A percentile compares a stretch with the other conserved stretches of the same genome.
Evolutionary conservation across 37 sponge, comb jelly and placozoan genomes (phyloP).

Genomic region (Geodia barretti): DNA sequence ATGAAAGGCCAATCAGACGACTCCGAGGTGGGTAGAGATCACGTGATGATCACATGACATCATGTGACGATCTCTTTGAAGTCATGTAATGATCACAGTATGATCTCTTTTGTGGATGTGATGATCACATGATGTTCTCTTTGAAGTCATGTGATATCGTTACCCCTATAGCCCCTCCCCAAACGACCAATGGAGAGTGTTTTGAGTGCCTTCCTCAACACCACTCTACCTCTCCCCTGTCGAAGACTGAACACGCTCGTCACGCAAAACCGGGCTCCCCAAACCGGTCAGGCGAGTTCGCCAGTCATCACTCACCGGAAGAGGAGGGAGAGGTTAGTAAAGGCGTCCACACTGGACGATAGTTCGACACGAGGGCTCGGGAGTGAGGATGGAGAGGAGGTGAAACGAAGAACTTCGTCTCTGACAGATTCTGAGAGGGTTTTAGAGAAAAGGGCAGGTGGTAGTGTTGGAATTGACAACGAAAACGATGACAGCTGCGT

Average conservation of each 20-base stretch:
- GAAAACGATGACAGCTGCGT: background rate
- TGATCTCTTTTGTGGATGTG: background rate
- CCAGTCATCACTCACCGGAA: background rate
- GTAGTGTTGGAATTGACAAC: background rate
- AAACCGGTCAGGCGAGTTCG: background rate
- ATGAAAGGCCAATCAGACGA: slow-evolving; percentile 4
- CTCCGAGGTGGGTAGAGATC: background rate
- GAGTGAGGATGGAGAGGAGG: background rate
- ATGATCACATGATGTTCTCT: background rate
- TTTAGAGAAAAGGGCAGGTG: background rate
- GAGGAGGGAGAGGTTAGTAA: background rate
- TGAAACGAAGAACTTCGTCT: background rate
- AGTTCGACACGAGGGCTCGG: background rate
- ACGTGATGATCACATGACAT: background rate
- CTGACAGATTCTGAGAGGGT: background rate
- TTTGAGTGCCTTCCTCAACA: slow-evolving; percentile 45
- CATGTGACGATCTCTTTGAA: background rate
- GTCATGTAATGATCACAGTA: background rate
- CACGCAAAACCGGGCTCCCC: no score
- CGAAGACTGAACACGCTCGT: slow-evolving; percentile 10
- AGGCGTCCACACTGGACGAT: background rate
- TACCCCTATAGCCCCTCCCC: slow-evolving; percentile 13
- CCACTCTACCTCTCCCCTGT: slow-evolving; percentile 54
- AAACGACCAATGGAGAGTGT: slow-evolving; percentile 39
- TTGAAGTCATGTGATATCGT: background rate